phyloP scores from a whole-genome alignment of 1,140 invertebrate genomes.

The Luehdorfia chinensis region DNA sequence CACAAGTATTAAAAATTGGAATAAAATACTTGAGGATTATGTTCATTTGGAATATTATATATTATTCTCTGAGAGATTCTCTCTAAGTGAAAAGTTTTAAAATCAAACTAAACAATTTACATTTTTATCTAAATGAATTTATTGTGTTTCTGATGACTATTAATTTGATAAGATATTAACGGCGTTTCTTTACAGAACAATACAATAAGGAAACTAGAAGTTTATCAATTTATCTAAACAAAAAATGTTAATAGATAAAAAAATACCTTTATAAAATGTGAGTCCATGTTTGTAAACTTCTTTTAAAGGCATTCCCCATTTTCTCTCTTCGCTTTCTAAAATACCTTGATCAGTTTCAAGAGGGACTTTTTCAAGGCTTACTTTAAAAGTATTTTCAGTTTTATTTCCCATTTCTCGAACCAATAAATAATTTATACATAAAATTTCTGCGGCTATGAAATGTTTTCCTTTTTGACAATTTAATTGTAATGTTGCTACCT shows the following conservation, averaged over 20 bases:
- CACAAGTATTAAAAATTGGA: too few relatives aligned
- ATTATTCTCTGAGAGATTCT: too few relatives aligned
- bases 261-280: slow-evolving; percentile 92
- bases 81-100: too few relatives aligned
- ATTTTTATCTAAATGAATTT: too few relatives aligned
- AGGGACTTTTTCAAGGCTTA: slow-evolving; percentile 64
- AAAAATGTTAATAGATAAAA: slow-evolving; percentile 21
- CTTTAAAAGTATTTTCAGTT: slow-evolving; percentile 49
- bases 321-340: slow-evolving; percentile 67
- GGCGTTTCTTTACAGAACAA: too few relatives aligned
- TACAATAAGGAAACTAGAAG: too few relatives aligned
- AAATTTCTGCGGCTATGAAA: slow-evolving; percentile 1
- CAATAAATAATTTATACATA: neutral
- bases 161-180: too few relatives aligned
- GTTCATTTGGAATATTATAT: too few relatives aligned
- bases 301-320: slow-evolving; percentile 84
- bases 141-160: too few relatives aligned
- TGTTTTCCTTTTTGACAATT: slow-evolving; percentile 16
- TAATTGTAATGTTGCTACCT: slow-evolving; percentile 3
- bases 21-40: too few relatives aligned
- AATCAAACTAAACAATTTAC: too few relatives aligned
- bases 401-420: slow-evolving; percentile 46
- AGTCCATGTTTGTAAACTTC: slow-evolving; percentile 93
- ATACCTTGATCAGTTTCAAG: slow-evolving; percentile 74
- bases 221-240: too few relatives aligned